phyloP scores from a whole-genome alignment of 2,797 vertebrate genomes.

The Macroramphosus scolopax region DNA sequence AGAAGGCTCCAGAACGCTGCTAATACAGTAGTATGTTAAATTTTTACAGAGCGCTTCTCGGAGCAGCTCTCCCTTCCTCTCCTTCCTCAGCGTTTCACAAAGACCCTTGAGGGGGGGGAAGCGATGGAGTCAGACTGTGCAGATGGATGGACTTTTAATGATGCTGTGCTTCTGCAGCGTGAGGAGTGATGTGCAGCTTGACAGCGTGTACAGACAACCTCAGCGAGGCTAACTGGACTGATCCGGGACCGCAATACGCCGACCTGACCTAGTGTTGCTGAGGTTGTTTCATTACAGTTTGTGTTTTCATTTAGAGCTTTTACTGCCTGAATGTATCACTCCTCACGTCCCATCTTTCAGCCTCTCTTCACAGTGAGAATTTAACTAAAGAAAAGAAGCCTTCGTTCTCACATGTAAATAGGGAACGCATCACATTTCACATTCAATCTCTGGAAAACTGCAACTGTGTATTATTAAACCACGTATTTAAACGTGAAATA shows the following conservation, averaged over 20 bases:
- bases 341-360: too few species aligned
- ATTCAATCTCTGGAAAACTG: too few species aligned
- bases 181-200: conserved; percentile 54
- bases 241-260: conserved; percentile 12
- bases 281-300: too few species aligned
- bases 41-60: conserved; percentile 8
- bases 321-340: too few species aligned
- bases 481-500: too few species aligned
- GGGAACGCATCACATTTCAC: too few species aligned
- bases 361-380: too few species aligned
- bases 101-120: conserved; percentile 45
- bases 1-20: not conserved
- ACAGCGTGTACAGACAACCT: conserved; percentile 37
- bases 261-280: too few species aligned
- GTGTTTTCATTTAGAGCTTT: too few species aligned
- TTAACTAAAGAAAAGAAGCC: too few species aligned
- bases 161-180: conserved; percentile 56
- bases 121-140: conserved; percentile 48
- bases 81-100: conserved; percentile 41
- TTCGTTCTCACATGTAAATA: too few species aligned
- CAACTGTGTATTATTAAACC: too few species aligned
- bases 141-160: conserved; percentile 74
- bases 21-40: not conserved
- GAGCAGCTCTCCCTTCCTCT: conserved; percentile 2
- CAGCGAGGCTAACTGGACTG: conserved; percentile 42